Evolutionary conservation across 2,888 invertebrate species (phyloP).

Genomic region (Galerucella pusilla): DNA sequence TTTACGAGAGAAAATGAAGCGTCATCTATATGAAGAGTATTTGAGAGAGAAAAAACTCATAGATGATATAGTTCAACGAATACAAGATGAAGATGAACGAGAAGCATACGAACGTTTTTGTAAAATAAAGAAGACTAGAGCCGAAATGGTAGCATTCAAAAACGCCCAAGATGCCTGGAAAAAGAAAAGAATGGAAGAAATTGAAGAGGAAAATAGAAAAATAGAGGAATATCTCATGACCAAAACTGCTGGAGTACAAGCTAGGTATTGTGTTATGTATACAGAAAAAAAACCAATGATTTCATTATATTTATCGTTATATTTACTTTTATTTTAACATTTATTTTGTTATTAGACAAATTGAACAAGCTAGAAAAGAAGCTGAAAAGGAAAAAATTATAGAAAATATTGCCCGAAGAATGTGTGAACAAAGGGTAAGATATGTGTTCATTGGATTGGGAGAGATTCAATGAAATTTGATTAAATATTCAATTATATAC

Average conservation of each 20-base stretch:
- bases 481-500: slow-evolving; percentile 17
- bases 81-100: slow-evolving; percentile 72
- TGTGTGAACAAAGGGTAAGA: slow-evolving; percentile 58
- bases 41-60: slow-evolving; percentile 73
- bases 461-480: slow-evolving; percentile 4
- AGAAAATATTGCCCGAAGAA: slow-evolving; percentile 57
- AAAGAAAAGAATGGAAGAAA: slow-evolving; percentile 63
- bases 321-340: not conserved
- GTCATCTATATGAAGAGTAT: slow-evolving; percentile 70
- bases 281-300: not conserved
- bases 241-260: slow-evolving; percentile 61
- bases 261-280: slow-evolving; percentile 32
- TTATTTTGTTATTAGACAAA: slow-evolving; percentile 42
- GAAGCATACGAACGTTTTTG: slow-evolving; percentile 67
- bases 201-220: slow-evolving; percentile 65
- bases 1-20: slow-evolving; percentile 65
- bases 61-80: slow-evolving; percentile 71
- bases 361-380: slow-evolving; percentile 54
- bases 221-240: slow-evolving; percentile 61
- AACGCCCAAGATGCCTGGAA: slow-evolving; percentile 68
- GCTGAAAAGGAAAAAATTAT: slow-evolving; percentile 55
- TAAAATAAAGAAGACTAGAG: slow-evolving; percentile 65
- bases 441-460: not conserved
- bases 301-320: not conserved
- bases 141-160: slow-evolving; percentile 69